phyloP scores from a whole-genome alignment of 2,888 invertebrate species.

The Candidula unifasciata region DNA sequence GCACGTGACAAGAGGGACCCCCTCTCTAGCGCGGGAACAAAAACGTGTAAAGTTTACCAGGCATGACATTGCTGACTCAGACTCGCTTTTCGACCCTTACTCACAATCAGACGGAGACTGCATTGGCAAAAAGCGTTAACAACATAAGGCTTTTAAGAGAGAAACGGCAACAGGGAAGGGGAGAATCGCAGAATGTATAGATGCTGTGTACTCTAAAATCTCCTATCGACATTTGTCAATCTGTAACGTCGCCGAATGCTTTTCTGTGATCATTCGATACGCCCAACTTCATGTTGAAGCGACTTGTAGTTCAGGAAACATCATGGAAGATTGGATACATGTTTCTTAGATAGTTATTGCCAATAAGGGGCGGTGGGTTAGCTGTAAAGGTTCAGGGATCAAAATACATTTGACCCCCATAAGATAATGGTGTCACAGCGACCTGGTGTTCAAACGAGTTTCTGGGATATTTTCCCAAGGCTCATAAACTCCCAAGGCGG shows the following conservation, averaged over 20 bases:
- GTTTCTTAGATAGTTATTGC: slow-evolving; percentile 19
- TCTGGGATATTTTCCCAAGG: background rate
- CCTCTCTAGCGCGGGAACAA: background rate
- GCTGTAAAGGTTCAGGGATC: background rate
- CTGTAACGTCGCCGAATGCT: background rate
- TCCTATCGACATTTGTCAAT: background rate
- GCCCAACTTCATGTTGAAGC: background rate
- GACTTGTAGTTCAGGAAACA: background rate
- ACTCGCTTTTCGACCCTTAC: background rate
- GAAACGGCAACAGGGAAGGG: background rate
- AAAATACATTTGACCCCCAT: background rate
- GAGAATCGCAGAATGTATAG: background rate
- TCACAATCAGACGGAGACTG: background rate
- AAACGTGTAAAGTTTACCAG: slow-evolving; percentile 23
- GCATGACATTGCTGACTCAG: slow-evolving; percentile 38
- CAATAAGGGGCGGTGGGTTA: background rate
- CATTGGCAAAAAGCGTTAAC: slow-evolving; percentile 14
- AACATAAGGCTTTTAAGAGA: background rate
- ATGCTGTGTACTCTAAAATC: background rate
- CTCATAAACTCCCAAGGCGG: slow-evolving; percentile 1
- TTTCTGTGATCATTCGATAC: background rate
- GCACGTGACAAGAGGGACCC: slow-evolving; percentile 33
- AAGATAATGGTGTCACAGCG: slow-evolving; percentile 18
- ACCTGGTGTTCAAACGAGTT: background rate
- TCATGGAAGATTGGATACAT: background rate